Percentiles rank a stretch among this genome's conserved stretches.
Evolutionary conservation across 2,888 invertebrate species (phyloP).

Genomic region (Stictocephala bisonia): DNA sequence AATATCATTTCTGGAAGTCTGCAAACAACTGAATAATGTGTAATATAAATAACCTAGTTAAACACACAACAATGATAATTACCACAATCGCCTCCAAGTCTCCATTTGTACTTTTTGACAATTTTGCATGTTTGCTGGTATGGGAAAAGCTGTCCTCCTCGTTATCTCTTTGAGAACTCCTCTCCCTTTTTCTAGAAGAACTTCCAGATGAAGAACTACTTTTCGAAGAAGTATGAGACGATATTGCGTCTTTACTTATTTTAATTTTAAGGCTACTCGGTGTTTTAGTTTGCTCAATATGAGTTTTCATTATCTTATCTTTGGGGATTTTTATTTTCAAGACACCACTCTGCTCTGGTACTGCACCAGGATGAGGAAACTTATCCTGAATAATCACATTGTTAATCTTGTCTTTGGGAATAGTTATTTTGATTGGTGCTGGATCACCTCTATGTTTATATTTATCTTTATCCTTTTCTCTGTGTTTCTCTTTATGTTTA

Average conservation of each 20-base stretch:
- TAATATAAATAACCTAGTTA: too few relatives aligned
- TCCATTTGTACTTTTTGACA: constrained; percentile 26
- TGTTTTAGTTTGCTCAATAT: constrained; percentile 60
- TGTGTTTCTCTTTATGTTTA: constrained; percentile 70
- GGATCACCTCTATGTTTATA: constrained; percentile 68
- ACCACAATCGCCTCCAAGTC: constrained; percentile 14
- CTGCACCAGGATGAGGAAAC: constrained; percentile 52
- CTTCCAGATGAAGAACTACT: constrained; percentile 13
- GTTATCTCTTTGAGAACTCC: constrained; percentile 31
- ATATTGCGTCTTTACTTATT: constrained; percentile 75
- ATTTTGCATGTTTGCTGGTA: constrained; percentile 14
- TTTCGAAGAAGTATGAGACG: constrained; percentile 5
- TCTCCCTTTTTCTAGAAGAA: constrained; percentile 40
- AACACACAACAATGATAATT: too few relatives aligned
- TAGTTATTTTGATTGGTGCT: constrained; percentile 69
- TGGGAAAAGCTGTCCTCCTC: constrained; percentile 13
- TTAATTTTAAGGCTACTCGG: constrained; percentile 69
- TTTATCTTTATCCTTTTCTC: constrained; percentile 62
- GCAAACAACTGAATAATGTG: too few relatives aligned
- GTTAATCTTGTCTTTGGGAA: constrained; percentile 70
- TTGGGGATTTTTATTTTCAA: constrained; percentile 87
- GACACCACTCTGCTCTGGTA: constrained; percentile 64
- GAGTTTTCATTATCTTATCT: constrained; percentile 72
- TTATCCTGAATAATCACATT: not conserved
- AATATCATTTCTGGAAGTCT: too few relatives aligned